Conservation (phyloP, 2,113 vertebrate genomes). For the Tupaia tana region DNA sequence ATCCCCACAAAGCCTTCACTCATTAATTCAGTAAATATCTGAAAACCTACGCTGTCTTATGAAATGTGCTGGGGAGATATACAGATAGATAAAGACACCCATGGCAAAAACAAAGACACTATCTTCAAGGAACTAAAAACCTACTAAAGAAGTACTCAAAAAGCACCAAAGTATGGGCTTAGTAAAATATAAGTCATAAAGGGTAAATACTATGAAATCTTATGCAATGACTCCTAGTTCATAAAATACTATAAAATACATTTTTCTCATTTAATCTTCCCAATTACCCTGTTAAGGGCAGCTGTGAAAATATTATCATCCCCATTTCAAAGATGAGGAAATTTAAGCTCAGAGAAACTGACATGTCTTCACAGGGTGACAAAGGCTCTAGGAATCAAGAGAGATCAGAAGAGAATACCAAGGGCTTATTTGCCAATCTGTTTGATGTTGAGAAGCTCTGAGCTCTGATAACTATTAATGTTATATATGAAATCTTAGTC, state of each 20-base stretch:
- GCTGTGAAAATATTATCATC: neutral
- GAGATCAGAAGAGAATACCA: neutral
- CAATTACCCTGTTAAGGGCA: neutral
- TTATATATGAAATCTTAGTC: neutral
- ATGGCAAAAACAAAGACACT: neutral
- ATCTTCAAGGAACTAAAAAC: conserved; percentile 20
- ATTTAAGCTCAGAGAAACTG: neutral
- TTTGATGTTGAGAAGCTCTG: neutral
- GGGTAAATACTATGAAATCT: neutral
- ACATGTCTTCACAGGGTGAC: neutral
- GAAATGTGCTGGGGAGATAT: neutral
- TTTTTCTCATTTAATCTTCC: conserved; percentile 29
- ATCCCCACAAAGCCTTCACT: neutral
- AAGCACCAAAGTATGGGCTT: neutral
- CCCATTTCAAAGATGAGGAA: neutral
- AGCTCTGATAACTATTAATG: neutral
- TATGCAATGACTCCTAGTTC: neutral
- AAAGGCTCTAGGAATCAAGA: neutral
- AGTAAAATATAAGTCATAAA: neutral
- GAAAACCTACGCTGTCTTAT: neutral
- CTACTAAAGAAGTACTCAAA: neutral
- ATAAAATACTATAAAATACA: conserved; percentile 6
- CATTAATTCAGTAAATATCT: neutral
- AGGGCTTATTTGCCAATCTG: neutral
- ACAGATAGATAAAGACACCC: neutral